phyloP scores from a whole-genome alignment of 2,113 vertebrate genomes.

The Oncorhynchus clarkii region DNA sequence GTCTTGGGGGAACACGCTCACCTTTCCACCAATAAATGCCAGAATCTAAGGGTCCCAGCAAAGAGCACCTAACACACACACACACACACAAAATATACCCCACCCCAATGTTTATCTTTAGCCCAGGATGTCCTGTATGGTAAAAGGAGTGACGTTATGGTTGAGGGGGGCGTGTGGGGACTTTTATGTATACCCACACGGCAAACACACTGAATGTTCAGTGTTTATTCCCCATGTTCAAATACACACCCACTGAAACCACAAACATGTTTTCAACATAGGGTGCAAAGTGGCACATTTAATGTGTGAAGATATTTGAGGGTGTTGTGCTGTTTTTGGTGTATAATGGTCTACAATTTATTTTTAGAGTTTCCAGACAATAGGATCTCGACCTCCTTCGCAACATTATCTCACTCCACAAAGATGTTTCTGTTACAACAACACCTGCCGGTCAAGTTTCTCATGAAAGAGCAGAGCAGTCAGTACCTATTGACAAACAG shows the following conservation, averaged over 20 bases:
- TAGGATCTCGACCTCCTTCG: background rate
- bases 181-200: conserved; percentile 42
- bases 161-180: conserved; percentile 35
- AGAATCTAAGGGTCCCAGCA: too few species aligned
- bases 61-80: background rate
- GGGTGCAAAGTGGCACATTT: background rate
- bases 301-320: background rate
- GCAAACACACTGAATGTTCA: conserved; percentile 17
- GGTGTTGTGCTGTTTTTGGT: background rate
- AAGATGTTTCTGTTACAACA: background rate
- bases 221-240: conserved; percentile 10
- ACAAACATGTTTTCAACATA: conserved; percentile 31
- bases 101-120: conserved; percentile 43
- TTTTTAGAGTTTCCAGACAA: background rate
- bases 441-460: background rate
- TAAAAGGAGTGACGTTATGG: conserved; percentile 27
- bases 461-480: background rate
- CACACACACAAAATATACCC: background rate
- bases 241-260: conserved; percentile 14
- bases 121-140: background rate
- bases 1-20: background rate
- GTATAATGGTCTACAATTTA: background rate
- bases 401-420: background rate
- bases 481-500: too few species aligned
- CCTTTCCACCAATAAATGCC: too few species aligned